Evolutionary conservation across 92 coral and sea anemone genomes (phyloP).

Genomic region (Hydrozoanthus gracilis): DNA sequence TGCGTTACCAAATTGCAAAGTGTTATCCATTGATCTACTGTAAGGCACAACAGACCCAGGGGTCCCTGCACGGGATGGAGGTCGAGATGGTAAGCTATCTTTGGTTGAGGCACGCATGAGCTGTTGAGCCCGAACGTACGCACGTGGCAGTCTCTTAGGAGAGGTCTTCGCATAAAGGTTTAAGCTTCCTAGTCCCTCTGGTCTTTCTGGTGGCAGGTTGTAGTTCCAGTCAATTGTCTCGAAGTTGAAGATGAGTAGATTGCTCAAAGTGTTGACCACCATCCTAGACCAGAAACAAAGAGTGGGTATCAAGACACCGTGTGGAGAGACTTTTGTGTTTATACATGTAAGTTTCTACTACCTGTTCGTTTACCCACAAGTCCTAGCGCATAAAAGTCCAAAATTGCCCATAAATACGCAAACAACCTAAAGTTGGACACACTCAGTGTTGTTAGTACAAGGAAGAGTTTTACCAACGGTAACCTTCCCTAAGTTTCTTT

Average conservation of each 20-base stretch:
- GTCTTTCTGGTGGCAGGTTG: slow-evolving; percentile 92
- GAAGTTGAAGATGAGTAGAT: slow-evolving; percentile 92
- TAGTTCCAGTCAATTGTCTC: slow-evolving; percentile 88
- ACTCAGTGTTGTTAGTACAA: too few species aligned
- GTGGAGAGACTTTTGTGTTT: too few species aligned
- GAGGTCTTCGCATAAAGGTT: slow-evolving; percentile 77
- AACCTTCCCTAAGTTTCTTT: too few species aligned
- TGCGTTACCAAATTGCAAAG: slow-evolving; percentile 3
- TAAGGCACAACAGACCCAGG: slow-evolving; percentile 39
- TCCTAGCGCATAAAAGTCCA: too few species aligned
- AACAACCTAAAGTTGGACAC: too few species aligned
- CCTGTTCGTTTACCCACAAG: too few species aligned
- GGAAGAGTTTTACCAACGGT: too few species aligned
- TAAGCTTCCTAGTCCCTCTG: slow-evolving; percentile 84
- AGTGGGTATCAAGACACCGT: not conserved
- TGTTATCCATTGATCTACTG: slow-evolving; percentile 35
- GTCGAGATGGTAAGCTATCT: slow-evolving; percentile 86
- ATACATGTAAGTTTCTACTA: too few species aligned
- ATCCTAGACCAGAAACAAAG: slow-evolving; percentile 65
- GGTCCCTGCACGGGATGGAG: slow-evolving; percentile 74
- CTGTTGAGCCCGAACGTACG: slow-evolving; percentile 94
- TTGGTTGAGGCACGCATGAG: slow-evolving; percentile 90
- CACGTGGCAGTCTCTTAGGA: slow-evolving; percentile 82
- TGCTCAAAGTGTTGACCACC: slow-evolving; percentile 93
- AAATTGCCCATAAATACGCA: too few species aligned